Base-by-base conservation (phyloP, 1,140 invertebrate genomes). In the Galleria mellonella region DNA sequence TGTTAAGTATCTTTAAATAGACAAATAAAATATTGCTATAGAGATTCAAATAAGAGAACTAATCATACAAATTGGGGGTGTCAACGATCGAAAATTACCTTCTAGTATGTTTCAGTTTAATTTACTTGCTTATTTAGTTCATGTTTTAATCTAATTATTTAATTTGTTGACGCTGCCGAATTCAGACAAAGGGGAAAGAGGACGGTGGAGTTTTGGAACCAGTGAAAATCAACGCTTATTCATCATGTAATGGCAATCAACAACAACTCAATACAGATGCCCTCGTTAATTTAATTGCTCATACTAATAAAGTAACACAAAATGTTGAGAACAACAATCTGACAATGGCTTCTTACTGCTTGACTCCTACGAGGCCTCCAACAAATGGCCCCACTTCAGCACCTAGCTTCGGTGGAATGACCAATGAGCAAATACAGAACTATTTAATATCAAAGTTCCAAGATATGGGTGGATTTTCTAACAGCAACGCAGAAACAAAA, bases 391-490 rank as follows among this genome's bases (percentile, higher is more conserved):
- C 57, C 12, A 62, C 14, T 31, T 64, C 70, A 3, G 50, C 72
- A 0, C 72, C 70, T 0, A 65, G 51, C 46, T 74, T 83, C 35
- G 67, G 52, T 0, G 64, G 46, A 30, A 72, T 84, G 75, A 62
- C 65, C 10, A 77, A 76, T 38, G 76, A 84, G 2, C 64, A 84
- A 45, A 75, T 82, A 43, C 81, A 84, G 33, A 62, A 72, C 15
- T 84, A 83, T 51, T 51, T 84, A 8, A 77, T 81, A 36, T 59
- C 68, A 9, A 82, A 83, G 52, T 79, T 84, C 39, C 62, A 81
- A 58, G 69, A 76, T 23, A 61, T 82, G 56, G 48, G 51, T 11
- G 54, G 51, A 3, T 57, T 72, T 12, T 51, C 54, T 3, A 66
- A 67, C 8, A 59, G 47, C 5, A 32, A 28, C 1, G 32, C 41